Conservation (phyloP, 1,140 invertebrate species). For the Cotesia glomerata region DNA sequence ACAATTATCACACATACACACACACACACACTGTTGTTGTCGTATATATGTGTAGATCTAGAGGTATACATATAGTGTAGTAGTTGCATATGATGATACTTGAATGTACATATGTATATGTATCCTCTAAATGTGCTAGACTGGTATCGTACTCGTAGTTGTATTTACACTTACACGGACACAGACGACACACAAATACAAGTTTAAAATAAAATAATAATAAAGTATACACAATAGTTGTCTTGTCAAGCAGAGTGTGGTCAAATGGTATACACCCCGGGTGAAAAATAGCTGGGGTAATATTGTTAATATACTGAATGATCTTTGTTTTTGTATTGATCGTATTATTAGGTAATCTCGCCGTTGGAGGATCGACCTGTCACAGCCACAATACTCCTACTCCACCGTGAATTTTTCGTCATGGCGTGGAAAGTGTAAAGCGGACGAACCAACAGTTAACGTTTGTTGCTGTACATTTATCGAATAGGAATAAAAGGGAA, state of each 20-base stretch:
- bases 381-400: constrained; percentile 52
- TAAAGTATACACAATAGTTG: background rate
- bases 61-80: too few species aligned
- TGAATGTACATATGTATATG: too few species aligned
- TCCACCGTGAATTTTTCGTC: constrained; percentile 53
- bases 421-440: constrained; percentile 44
- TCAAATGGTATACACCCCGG: background rate
- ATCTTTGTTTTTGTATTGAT: constrained; percentile 39
- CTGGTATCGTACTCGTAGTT: too few species aligned
- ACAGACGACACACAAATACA: background rate
- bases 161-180: background rate
- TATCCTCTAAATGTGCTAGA: too few species aligned
- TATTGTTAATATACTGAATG: background rate
- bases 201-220: background rate
- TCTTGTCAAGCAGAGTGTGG: background rate
- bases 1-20: background rate
- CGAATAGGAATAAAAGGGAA: background rate
- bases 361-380: constrained; percentile 51
- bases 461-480: constrained; percentile 34
- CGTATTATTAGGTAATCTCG: constrained; percentile 51
- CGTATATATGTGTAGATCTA: too few species aligned
- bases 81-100: too few species aligned
- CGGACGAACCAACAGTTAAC: constrained; percentile 30
- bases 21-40: background rate
- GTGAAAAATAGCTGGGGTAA: background rate